phyloP scores from a whole-genome alignment of 1,140 invertebrate genomes.

The Saccostrea cuccullata region DNA sequence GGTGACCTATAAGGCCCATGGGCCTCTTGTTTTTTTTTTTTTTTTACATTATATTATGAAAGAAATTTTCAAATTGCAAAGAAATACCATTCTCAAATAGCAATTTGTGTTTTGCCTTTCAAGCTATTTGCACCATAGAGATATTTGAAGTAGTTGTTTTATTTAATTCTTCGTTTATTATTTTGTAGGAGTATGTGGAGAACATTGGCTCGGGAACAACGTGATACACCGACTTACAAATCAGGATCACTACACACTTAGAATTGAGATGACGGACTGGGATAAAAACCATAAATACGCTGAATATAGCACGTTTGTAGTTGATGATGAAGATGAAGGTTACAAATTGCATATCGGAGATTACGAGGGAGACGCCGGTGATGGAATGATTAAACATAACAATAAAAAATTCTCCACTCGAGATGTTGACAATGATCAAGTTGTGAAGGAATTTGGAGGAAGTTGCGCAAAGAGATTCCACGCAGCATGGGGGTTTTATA shows the following conservation, averaged over 20 bases:
- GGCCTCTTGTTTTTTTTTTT: no score
- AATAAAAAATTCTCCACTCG: slow-evolving; percentile 82
- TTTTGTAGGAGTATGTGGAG: slow-evolving; percentile 68
- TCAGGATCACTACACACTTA: no score
- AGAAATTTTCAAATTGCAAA: no score
- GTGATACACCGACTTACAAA: slow-evolving; percentile 86
- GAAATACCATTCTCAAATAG: no score
- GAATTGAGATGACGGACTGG: slow-evolving; percentile 73
- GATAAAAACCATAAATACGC: slow-evolving; percentile 87
- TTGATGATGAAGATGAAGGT: slow-evolving; percentile 84
- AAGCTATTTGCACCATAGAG: no score
- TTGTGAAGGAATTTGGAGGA: slow-evolving; percentile 72
- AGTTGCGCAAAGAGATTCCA: slow-evolving; percentile 74
- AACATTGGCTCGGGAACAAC: slow-evolving; percentile 91
- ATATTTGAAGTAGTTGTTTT: no score
- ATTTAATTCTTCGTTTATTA: neutral
- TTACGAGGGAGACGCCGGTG: slow-evolving; percentile 88
- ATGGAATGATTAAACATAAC: slow-evolving; percentile 82
- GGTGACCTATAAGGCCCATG: no score
- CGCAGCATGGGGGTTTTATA: slow-evolving; percentile 84
- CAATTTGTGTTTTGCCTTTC: no score
- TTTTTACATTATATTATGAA: no score
- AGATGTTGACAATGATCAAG: slow-evolving; percentile 82
- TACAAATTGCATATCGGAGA: slow-evolving; percentile 80
- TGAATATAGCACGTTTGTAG: slow-evolving; percentile 69